Evolutionary conservation across 2,888 invertebrate genomes (phyloP), one percentile per base, ranked within the genome.

Genomic region (Cephus pygmeus): DNA sequence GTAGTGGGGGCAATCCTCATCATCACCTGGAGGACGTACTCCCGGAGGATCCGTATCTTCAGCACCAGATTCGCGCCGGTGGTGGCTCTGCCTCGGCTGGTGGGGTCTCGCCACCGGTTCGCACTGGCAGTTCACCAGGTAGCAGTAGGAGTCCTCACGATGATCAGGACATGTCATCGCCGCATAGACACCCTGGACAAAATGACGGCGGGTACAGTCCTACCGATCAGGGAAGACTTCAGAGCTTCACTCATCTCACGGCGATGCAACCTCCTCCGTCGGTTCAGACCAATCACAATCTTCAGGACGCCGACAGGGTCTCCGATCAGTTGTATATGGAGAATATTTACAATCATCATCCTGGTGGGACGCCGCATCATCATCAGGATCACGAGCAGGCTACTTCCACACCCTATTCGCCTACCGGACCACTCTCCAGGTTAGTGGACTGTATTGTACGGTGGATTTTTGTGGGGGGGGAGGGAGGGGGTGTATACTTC

Each of bases 171-270:
- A 76, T 85, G 36, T 81, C 11, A 71, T 88, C 90, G 69, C 86
- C 86, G 12, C 87, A 88, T 76, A 82, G 86, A 4, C 87, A 87
- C 36, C 23, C 71, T 34, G 71, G 71, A 31, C 86, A 85, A 11
- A 76, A 81, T 23, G 88, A 89, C 34, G 86, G 84, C 0, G 85
- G 84, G 12, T 91, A 91, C 81, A 90, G 90, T 74, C 89, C 88
- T 4, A 84, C 76, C 73, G 90, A 89, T 33, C 89, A 87, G 34
- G 84, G 82, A 0, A 85, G 90, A 35, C 73, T 89, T 0, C 90
- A 91, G n/a, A 87, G 85, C 12, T 91, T 90, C 79, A 90, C 91
- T 0, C 91, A 91, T 80, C 82, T 91, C 30, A 91, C 91, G 9
- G 85, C 91, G 0, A 90, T 91, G 89, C 91, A 91, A 75, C 90